Conservation (phyloP, 1,140 invertebrate genomes). For the Drosophila nebulosa region DNA sequence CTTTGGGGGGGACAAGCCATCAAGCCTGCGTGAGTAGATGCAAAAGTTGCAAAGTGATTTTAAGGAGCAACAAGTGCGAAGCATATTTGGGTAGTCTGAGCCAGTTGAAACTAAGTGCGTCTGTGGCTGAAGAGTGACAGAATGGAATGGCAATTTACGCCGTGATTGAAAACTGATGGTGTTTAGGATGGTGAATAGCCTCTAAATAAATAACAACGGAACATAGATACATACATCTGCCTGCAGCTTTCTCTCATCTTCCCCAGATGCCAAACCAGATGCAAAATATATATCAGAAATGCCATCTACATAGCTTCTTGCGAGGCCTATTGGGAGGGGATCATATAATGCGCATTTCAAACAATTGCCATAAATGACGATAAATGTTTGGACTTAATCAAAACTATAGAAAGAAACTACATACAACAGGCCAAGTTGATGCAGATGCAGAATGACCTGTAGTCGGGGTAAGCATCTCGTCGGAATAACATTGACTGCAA, state of each 20-base stretch:
- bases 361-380: slow-evolving; percentile 73
- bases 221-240: not conserved
- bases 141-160: slow-evolving; percentile 42
- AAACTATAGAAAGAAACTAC: slow-evolving; percentile 3
- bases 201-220: slow-evolving; percentile 70
- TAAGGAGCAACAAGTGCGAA: slow-evolving; percentile 66
- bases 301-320: no score
- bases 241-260: not conserved
- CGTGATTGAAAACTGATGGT: slow-evolving; percentile 76
- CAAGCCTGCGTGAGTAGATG: slow-evolving; percentile 60
- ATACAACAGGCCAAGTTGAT: no score
- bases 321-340: no score
- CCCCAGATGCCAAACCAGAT: no score
- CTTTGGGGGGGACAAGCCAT: slow-evolving; percentile 65
- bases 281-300: no score
- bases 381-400: slow-evolving; percentile 62
- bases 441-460: slow-evolving; percentile 16
- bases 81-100: slow-evolving; percentile 34
- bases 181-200: slow-evolving; percentile 54
- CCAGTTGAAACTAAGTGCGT: not conserved
- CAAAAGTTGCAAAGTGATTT: slow-evolving; percentile 77
- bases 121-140: slow-evolving; percentile 22
- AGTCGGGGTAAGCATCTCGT: slow-evolving; percentile 25
- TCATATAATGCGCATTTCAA: no score
- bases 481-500: slow-evolving; percentile 29